Percentiles rank a stretch among this genome's conserved stretches.
These are phyloP conservation scores for Tenodera sinensis DNA, from an alignment of 2,888 invertebrate genomes.

Conservation along the genomic window DNA sequence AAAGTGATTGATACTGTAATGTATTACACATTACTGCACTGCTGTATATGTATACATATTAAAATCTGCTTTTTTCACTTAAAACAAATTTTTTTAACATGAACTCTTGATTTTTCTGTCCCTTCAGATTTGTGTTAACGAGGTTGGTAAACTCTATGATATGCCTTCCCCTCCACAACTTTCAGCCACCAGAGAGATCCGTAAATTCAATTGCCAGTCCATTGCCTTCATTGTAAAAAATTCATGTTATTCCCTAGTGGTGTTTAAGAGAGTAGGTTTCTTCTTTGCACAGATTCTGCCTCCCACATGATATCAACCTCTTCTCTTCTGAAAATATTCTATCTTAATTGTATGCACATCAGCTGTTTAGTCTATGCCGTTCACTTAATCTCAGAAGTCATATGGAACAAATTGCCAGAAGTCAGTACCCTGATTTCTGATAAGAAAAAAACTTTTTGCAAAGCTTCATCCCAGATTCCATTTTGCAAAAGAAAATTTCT, in stretches of 20 bases:
- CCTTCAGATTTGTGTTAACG: no score
- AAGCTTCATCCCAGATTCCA: neutral
- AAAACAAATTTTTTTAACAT: no score
- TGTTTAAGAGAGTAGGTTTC: conserved; percentile 1
- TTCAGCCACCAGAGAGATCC: neutral
- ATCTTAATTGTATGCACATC: neutral
- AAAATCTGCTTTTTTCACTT: no score
- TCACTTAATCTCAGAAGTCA: neutral
- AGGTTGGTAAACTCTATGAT: neutral
- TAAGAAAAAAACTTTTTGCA: neutral
- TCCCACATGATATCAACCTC: neutral
- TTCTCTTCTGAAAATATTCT: neutral
- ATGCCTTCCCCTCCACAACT: neutral
- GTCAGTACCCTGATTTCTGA: neutral
- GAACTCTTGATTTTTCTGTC: no score
- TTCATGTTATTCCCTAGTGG: neutral
- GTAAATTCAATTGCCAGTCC: neutral
- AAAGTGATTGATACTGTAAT: no score
- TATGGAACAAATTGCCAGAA: neutral
- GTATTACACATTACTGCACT: no score
- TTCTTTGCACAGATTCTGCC: neutral
- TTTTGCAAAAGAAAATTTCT: no score
- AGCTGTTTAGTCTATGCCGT: neutral
- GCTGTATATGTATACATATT: no score
- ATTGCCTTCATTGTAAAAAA: neutral